Conservation (phyloP, 2,113 vertebrate species). For the Podiceps cristatus region DNA sequence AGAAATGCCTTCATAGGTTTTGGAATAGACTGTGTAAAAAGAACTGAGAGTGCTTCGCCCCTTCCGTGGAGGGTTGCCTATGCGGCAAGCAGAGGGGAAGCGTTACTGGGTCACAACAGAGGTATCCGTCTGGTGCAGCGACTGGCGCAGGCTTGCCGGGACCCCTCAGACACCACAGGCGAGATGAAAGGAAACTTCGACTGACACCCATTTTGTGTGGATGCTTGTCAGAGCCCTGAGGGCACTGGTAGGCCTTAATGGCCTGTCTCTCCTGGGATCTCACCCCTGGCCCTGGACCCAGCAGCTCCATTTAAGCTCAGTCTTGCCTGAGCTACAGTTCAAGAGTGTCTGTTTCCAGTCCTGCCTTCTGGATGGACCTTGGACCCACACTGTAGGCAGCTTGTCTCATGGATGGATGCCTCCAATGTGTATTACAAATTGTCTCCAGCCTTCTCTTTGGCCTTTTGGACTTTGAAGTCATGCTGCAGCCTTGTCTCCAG, state of each 20-base stretch:
- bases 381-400: neutral
- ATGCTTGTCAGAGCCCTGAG: neutral
- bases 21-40: neutral
- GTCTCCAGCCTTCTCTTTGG: neutral
- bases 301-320: neutral
- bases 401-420: neutral
- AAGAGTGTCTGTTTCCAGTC: neutral
- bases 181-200: neutral
- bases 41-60: neutral
- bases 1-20: neutral
- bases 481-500: neutral
- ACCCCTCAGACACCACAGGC: too few relatives aligned
- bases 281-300: neutral
- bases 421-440: neutral
- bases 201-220: neutral
- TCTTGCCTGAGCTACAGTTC: neutral
- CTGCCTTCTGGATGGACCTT: neutral
- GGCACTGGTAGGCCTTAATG: too few relatives aligned
- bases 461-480: neutral
- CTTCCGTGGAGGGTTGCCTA: neutral
- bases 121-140: rapidly evolving
- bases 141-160: neutral
- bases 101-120: neutral
- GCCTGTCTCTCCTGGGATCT: neutral
- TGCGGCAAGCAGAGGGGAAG: neutral